A percentile compares a stretch with the other conserved stretches of the same genome.
These are phyloP conservation scores for Hippoglossus hippoglossus DNA, from an alignment of 2,797 vertebrate species.

Conservation along the genomic window DNA sequence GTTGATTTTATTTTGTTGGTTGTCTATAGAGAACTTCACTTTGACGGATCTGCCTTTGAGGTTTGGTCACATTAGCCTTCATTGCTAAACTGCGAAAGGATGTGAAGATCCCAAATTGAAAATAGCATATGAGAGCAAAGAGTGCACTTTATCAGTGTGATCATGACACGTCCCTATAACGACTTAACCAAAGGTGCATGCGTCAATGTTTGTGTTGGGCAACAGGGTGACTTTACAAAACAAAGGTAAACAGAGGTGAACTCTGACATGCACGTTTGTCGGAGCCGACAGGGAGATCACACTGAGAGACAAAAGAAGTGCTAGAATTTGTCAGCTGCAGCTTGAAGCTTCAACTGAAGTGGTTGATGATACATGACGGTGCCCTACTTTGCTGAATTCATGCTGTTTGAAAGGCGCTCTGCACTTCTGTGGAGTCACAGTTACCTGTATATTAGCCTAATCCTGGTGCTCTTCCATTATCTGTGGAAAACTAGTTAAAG, in stretches of 20 bases:
- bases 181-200: slow-evolving; percentile 26
- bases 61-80: neutral
- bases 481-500: slow-evolving; percentile 43
- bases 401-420: neutral
- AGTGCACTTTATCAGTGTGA: slow-evolving; percentile 6
- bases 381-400: neutral
- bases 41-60: neutral
- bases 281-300: slow-evolving; percentile 1
- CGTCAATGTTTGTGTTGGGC: slow-evolving; percentile 46
- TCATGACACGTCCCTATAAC: slow-evolving; percentile 23
- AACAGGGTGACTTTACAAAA: neutral
- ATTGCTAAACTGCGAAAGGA: neutral
- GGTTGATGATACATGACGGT: neutral
- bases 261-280: slow-evolving; percentile 4
- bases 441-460: slow-evolving; percentile 31
- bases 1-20: no score
- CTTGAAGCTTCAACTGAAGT: neutral
- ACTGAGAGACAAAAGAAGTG: slow-evolving; percentile 21
- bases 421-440: neutral
- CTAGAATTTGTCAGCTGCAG: neutral
- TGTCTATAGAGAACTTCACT: neutral
- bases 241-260: slow-evolving; percentile 35
- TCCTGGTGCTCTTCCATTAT: slow-evolving; percentile 19
- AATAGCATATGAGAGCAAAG: slow-evolving; percentile 10
- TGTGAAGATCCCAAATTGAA: neutral